Evolutionary conservation across 2,888 invertebrate species (phyloP).

Genomic region (Quadriops clusia): DNA sequence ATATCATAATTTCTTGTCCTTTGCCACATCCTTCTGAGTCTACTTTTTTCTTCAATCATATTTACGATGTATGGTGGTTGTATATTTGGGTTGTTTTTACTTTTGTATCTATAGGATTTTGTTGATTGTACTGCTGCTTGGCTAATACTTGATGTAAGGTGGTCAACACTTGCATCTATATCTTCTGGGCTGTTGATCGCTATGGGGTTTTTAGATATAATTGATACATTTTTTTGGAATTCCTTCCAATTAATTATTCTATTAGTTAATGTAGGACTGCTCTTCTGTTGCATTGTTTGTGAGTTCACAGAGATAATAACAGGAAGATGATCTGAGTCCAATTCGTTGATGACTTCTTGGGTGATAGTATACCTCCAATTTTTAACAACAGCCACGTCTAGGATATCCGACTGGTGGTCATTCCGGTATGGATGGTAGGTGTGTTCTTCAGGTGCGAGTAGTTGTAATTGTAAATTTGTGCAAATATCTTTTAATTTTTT

Average conservation of each 20-base stretch:
- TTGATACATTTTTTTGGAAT: slow-evolving; percentile 2
- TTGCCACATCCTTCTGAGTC: slow-evolving; percentile 7
- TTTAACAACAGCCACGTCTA: slow-evolving; percentile 11
- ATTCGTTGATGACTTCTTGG: slow-evolving; percentile 11
- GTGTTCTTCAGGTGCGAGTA: slow-evolving; percentile 11
- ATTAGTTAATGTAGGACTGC: slow-evolving; percentile 4
- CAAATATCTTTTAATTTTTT: slow-evolving; percentile 6
- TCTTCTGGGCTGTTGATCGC: slow-evolving; percentile 3
- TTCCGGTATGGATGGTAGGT: slow-evolving; percentile 11
- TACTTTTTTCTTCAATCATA: slow-evolving; percentile 6
- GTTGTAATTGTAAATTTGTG: slow-evolving; percentile 8
- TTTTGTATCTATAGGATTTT: slow-evolving; percentile 6
- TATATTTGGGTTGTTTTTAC: slow-evolving; percentile 2
- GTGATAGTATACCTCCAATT: slow-evolving; percentile 8
- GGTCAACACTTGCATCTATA: slow-evolving; percentile 6
- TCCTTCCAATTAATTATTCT: slow-evolving; percentile 3
- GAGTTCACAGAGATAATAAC: slow-evolving; percentile 8
- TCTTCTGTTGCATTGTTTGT: slow-evolving; percentile 3
- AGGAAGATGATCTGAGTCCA: slow-evolving; percentile 11
- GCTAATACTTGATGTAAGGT: too few relatives aligned
- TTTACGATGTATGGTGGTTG: slow-evolving; percentile 3
- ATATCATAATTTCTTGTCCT: slow-evolving; percentile 4
- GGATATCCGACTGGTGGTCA: slow-evolving; percentile 10
- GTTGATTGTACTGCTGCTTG: too few relatives aligned
- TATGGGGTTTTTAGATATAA: neutral